Base-by-base conservation (phyloP, 2,113 vertebrate genomes). In the Lethenteron reissneri region DNA sequence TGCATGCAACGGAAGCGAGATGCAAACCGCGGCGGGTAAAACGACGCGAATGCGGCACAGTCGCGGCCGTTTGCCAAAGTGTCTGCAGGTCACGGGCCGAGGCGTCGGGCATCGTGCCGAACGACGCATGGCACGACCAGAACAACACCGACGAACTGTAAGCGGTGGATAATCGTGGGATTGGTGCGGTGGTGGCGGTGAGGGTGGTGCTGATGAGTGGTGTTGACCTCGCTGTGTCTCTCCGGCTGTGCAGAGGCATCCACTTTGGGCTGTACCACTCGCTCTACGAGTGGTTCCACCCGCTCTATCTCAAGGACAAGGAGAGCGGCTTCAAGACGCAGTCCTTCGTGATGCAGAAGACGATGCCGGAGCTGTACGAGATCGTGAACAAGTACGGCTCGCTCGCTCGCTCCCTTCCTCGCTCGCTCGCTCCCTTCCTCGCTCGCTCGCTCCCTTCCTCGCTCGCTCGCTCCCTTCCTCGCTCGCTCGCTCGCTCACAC, bases 241-340 rank as follows among this genome's bases (percentile, higher is more conserved):
- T 68, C 64, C 25, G 1, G 11, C 64, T 68, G n/a, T 68, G 59
- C 74, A 97, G 94, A 76, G 85, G 87, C 3, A 73, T 99, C 13
- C 83, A 75, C 74, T 95, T 87, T 19, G 94, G 92, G 15, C 81
- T 99, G 2, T 99, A 99, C 73, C 84, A 92, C 76, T 95, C 92
- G 0, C 78, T 99, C 58, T 82, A 83, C 57, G 91, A 97, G 74
- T 99, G 92, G 91, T 99, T 99, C 76, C 77, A 99, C 75, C 92
- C 94, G 0, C 80, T 96, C 56, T 97, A 96, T 75, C 77, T 87
- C 3, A 74, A 72, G n/a, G 94, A 99, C 80, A 95, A 95, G 78
- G 74, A 83, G 72, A 84, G 76, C 70, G 77, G 77, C 59, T 92
- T 88, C 79, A 87, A 86, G 79, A 92, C 85, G 1, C 91, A 94